Evolutionary conservation across 2,888 invertebrate species (phyloP), one percentile per base, ranked within the genome.

Genomic region (Schrankia costaestrigalis): DNA sequence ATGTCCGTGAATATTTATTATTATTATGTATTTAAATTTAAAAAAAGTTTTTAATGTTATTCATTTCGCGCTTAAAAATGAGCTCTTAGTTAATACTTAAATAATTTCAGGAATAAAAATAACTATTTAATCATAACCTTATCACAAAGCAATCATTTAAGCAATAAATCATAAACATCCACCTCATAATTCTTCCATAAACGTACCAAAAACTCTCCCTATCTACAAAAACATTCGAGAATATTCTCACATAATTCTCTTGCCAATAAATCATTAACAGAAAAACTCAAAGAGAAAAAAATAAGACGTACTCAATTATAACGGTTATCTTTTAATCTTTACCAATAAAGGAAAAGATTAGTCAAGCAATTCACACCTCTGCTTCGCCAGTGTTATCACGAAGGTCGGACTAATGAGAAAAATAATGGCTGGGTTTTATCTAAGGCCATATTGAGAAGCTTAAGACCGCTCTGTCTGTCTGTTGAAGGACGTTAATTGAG

Each of bases 341-440:
- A 45, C 46, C 51, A 65, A 60, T 64, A 51, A 50, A 40, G 48
- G 47, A 43, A 49, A 52, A 61, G 63, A 64, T 67, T 67, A 65
- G 58, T 46, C 49, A 46, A 49, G 52, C 48, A 55, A 56, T 56
- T 56, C 62, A 56, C 55, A 52, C 51, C 56, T 56, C 48, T 47
- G 35, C 34, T 31, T 34, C 31, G 36, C 32, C 41, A 33, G 46
- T 46, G 59, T 54, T 58, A 58, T 58, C 56, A 46, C 27, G 41
- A 43, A 45, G 36, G 41, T 31, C 42, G 46, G 46, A 41, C 58
- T 57, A 56, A 56, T 56, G 56, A 56, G 56, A 57, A 56, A 56
- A 56, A 56, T 56, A 56, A 56, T 56, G 56, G 38, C n/a, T 21
- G 26, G 41, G 41, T 27, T 41, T 57, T 57, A 56, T 56, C 56